phyloP scores from a whole-genome alignment of 2,888 invertebrate genomes.

The Diarsia mendica region DNA sequence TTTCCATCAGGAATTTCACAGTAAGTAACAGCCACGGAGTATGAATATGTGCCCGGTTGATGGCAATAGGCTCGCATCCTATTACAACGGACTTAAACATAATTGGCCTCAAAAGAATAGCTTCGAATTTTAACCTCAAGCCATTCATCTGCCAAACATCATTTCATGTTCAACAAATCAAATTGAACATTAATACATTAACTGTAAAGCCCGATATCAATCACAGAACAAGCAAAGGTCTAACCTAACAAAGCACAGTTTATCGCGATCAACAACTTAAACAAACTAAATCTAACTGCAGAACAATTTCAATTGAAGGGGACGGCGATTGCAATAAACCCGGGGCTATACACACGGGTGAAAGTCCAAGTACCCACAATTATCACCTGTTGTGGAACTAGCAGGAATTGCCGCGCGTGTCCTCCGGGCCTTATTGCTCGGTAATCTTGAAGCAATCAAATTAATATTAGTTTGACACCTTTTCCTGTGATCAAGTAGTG shows the following conservation, averaged over 20 bases:
- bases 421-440: conserved; percentile 66
- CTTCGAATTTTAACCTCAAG: background rate
- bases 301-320: conserved; percentile 62
- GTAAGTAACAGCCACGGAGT: too few relatives aligned
- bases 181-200: background rate
- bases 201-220: conserved; percentile 3
- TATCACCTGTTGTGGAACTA: conserved; percentile 65
- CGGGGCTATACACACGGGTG: conserved; percentile 61
- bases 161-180: background rate
- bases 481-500: conserved; percentile 64
- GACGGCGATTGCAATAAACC: conserved; percentile 62
- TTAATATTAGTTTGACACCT: conserved; percentile 70
- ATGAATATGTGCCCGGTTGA: too few relatives aligned
- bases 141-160: background rate
- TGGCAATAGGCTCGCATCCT: too few relatives aligned
- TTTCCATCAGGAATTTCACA: too few relatives aligned
- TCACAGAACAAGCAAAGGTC: conserved; percentile 23
- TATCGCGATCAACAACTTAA: conserved; percentile 58
- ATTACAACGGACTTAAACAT: too few relatives aligned
- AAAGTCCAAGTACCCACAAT: conserved; percentile 68
- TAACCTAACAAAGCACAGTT: conserved; percentile 42
- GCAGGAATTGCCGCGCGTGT: conserved; percentile 60
- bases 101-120: background rate
- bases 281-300: conserved; percentile 61
- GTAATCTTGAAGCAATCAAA: conserved; percentile 69